Conservation (phyloP, 2,113 vertebrate genomes). For the Muntiacus reevesi region DNA sequence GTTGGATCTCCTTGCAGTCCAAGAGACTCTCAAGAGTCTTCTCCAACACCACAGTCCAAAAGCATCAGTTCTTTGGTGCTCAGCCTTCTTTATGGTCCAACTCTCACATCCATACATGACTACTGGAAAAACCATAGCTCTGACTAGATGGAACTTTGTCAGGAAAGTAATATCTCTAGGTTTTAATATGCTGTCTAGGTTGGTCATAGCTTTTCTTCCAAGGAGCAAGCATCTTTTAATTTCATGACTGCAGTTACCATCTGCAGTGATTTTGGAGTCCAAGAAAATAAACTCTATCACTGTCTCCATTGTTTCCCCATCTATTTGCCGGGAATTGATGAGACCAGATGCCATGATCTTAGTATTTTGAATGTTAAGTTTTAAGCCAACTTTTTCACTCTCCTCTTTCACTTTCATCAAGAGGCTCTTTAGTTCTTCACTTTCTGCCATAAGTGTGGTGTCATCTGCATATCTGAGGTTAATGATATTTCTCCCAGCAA, state of each 20-base stretch:
- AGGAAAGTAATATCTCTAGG: neutral
- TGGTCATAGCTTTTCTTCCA: neutral
- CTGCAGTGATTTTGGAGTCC: neutral
- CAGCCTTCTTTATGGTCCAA: neutral
- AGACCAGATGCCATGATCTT: neutral
- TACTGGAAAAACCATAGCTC: neutral
- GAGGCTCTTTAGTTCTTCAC: neutral
- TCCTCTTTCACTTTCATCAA: neutral
- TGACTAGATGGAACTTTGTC: neutral
- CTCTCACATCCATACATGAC: neutral
- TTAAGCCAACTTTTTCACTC: neutral
- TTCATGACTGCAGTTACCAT: neutral
- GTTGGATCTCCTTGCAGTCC: neutral
- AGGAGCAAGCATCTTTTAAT: neutral
- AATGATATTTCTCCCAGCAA: neutral
- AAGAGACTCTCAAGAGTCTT: neutral
- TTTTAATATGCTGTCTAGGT: neutral
- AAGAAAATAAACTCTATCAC: neutral
- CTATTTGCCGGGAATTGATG: neutral
- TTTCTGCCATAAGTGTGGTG: neutral
- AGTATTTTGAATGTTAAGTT: neutral
- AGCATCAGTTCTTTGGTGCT: neutral
- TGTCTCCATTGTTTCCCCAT: neutral
- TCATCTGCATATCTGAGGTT: neutral
- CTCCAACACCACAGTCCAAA: neutral